Conservation (phyloP, 2,888 invertebrate genomes). For the Endotricha flammealis region DNA sequence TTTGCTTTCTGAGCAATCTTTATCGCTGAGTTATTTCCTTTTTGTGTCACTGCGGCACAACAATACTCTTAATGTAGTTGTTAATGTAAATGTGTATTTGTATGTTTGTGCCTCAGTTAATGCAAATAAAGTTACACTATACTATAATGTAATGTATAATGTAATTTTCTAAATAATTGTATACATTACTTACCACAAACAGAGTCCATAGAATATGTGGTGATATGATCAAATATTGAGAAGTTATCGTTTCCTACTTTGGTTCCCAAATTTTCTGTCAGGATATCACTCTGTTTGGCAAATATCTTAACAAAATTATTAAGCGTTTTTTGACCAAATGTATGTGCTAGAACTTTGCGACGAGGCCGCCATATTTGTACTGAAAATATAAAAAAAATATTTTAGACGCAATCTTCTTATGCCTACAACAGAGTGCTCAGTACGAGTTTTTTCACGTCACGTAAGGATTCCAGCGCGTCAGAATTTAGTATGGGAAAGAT, state of each 20-base stretch:
- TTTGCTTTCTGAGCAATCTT: no score
- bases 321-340: constrained; percentile 23
- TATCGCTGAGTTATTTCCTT: no score
- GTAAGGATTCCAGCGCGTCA: no score
- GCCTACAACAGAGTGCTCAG: not conserved
- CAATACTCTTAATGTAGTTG: no score
- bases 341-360: constrained; percentile 26
- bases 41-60: no score
- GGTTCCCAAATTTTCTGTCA: constrained; percentile 1
- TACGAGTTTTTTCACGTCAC: no score
- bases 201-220: constrained; percentile 24
- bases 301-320: constrained; percentile 24
- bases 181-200: constrained; percentile 22
- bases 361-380: constrained; percentile 27
- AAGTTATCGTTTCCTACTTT: constrained; percentile 15
- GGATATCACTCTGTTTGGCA: constrained; percentile 13
- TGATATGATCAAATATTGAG: constrained; percentile 24
- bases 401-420: not conserved
- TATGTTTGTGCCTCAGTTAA: no score
- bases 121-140: no score
- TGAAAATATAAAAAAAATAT: not conserved
- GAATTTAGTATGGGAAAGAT: no score
- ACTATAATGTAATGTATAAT: no score
- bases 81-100: no score
- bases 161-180: not conserved